Evolutionary conservation across 1,140 invertebrate species (phyloP), one percentile per base, ranked within the genome.

Genomic region (Aphaenogaster rudis): DNA sequence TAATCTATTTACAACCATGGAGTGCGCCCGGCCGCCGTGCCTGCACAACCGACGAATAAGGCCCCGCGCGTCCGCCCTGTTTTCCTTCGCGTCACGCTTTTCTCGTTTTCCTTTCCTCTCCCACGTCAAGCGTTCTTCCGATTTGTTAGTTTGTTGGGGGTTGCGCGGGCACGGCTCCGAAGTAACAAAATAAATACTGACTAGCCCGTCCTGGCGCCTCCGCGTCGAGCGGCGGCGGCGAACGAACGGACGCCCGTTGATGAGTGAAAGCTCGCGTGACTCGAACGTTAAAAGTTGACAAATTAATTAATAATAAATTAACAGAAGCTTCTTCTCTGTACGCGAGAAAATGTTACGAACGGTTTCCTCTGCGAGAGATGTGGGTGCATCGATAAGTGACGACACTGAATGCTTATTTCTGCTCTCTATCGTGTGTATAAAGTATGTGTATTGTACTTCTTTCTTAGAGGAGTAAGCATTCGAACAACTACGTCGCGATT

Each of bases 131-230:
- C 42, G 9, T 79, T 67, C 36, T 21, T 71, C 6, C 21, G 63
- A 84, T 80, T 57, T 67, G 48, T 86, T 66, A 86, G 64, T 59
- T 78, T 48, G 59, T 61, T 45, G 39, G 57, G 21, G 76, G 71
- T 89, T 91, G 90, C 85, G 86, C 86, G 57, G 86, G 88, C 90
- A 91, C 90, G 91, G 81, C 78, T 42, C 69, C 66, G 86, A 84
- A 74, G 80, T 88, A 92, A 90, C 86, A 87, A 90, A 92, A 92
- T 92, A 92, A 92, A 92, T 92, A 92, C 91, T 92, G 91, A 92
- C 91, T 92, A 92, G 91, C 92, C 86, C 85, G 69, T 63, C 78
- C 81, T 82, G 86, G 88, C 88, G 88, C 72, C 91, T 86, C 50
- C 74, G 77, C 57, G 74, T 79, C 69, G 78, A 71, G 66, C 57